These are phyloP conservation scores for Tetramorium bicarinatum DNA, from an alignment of 2,888 invertebrate species.

Conservation along the genomic window DNA sequence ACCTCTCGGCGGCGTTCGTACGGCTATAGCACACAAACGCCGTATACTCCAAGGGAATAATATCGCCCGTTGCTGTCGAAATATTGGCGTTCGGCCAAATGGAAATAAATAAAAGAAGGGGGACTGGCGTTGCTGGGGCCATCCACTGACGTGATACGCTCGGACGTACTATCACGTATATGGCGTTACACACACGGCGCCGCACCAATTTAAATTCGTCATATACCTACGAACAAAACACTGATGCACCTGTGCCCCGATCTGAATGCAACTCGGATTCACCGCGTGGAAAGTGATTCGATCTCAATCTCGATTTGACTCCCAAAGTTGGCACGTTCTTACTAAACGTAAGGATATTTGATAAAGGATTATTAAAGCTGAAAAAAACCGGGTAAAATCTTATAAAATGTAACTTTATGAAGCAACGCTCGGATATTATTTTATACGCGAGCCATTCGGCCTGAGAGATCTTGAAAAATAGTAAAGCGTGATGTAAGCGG, in stretches of 20 bases:
- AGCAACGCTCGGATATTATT: background rate
- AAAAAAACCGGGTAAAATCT: background rate
- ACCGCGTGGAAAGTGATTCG: background rate
- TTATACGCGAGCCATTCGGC: background rate
- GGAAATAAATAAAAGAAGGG: constrained; percentile 84
- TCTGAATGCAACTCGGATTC: background rate
- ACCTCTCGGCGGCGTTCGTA: constrained; percentile 64
- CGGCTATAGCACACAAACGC: constrained; percentile 55
- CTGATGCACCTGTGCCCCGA: background rate
- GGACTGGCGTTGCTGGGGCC: constrained; percentile 23
- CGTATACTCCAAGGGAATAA: constrained; percentile 82
- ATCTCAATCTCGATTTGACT: constrained; percentile 5
- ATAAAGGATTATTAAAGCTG: constrained; percentile 10
- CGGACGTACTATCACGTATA: constrained; percentile 4
- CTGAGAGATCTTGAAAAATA: background rate
- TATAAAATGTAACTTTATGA: constrained; percentile 5
- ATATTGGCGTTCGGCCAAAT: constrained; percentile 84
- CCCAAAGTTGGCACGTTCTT: background rate
- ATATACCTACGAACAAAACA: background rate
- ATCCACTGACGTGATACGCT: background rate
- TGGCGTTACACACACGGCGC: background rate
- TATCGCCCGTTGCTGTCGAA: constrained; percentile 82
- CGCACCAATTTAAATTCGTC: constrained; percentile 22
- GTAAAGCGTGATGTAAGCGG: constrained; percentile 20
- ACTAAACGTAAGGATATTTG: background rate